Conservation (phyloP, 2,113 vertebrate species). For the Ursus arctos region DNA sequence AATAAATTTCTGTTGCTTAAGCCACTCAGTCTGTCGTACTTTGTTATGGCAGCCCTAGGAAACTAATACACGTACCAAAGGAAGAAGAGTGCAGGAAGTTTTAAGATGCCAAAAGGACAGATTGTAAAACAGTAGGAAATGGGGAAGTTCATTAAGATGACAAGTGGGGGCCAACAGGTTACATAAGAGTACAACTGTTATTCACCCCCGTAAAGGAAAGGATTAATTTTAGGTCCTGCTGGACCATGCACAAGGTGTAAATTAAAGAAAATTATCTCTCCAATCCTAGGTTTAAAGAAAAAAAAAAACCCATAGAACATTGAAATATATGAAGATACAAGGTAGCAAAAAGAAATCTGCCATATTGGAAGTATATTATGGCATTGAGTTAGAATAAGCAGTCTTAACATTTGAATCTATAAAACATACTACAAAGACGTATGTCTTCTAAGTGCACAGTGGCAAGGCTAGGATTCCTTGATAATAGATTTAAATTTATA, state of each 20-base stretch:
- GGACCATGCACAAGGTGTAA: conserved; percentile 76
- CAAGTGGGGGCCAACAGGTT: conserved; percentile 74
- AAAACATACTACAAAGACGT: not conserved
- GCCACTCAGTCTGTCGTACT: not conserved
- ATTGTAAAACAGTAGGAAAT: conserved; percentile 75
- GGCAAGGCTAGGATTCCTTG: not conserved
- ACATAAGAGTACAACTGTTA: conserved; percentile 70
- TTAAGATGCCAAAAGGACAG: conserved; percentile 77
- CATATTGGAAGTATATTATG: not conserved
- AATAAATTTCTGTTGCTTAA: not conserved
- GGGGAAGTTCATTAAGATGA: conserved; percentile 77
- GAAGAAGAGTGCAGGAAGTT: conserved; percentile 48
- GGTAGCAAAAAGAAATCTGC: conserved; percentile 41
- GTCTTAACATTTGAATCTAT: not conserved
- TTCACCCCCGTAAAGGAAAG: conserved; percentile 39
- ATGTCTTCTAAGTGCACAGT: not conserved
- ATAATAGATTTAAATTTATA: not conserved
- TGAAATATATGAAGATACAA: not conserved
- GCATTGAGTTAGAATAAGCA: conserved; percentile 28
- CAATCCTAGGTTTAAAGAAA: not conserved
- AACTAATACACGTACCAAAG: not conserved
- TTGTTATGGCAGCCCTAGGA: not conserved
- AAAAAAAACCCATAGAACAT: not conserved
- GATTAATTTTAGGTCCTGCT: conserved; percentile 77
- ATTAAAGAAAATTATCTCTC: conserved; percentile 71